Percentiles rank a stretch among this genome's conserved stretches.
phyloP scores from a whole-genome alignment of 2,888 invertebrate species.

The Phymatocera aterrima region DNA sequence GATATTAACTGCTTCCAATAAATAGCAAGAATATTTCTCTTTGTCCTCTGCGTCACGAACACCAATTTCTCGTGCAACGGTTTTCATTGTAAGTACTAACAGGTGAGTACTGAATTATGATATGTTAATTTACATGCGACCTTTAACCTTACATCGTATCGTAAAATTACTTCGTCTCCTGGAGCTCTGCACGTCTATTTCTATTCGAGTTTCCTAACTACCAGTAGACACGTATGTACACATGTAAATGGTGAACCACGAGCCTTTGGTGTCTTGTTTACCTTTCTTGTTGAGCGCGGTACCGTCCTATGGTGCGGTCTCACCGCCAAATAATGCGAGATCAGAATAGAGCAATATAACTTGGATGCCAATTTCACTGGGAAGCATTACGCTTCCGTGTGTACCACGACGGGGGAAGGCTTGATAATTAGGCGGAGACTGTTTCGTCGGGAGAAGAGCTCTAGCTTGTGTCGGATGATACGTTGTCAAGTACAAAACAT shows the following conservation, averaged over 20 bases:
- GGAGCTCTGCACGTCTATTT: not conserved
- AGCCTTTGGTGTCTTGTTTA: conserved; percentile 20
- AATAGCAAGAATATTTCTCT: no score
- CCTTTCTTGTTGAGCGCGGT: not conserved
- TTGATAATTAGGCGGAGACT: not conserved
- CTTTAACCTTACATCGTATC: conserved; percentile 2
- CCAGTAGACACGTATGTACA: not conserved
- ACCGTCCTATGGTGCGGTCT: not conserved
- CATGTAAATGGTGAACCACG: not conserved
- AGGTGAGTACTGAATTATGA: not conserved
- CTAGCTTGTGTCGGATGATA: not conserved
- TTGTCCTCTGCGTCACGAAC: no score
- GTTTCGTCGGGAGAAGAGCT: not conserved
- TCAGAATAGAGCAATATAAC: not conserved
- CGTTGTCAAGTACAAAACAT: no score
- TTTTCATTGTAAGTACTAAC: no score
- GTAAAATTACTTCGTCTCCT: not conserved
- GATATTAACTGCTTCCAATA: no score
- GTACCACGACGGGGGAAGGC: no score
- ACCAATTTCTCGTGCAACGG: no score
- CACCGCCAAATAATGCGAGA: not conserved
- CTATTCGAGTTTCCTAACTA: not conserved
- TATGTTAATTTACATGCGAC: not conserved
- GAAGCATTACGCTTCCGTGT: not conserved
- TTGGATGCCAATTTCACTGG: not conserved